A percentile compares a stretch with the other conserved stretches of the same genome.
These are phyloP conservation scores for Cryptus viduatorius DNA, from an alignment of 2,888 invertebrate species.

Conservation along the genomic window DNA sequence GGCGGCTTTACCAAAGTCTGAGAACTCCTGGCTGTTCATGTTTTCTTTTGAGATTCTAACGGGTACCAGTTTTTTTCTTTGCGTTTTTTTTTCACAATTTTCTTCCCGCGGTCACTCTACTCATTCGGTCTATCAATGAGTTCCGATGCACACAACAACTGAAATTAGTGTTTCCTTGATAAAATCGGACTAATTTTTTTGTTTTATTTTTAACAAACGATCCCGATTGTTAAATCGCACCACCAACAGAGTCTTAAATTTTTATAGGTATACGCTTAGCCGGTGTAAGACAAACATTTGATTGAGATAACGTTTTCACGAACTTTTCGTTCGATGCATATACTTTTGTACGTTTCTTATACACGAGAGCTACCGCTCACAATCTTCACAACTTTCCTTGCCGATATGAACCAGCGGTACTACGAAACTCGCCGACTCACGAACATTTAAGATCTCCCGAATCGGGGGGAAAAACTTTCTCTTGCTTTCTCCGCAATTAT, in stretches of 20 bases:
- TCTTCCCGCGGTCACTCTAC: conserved; percentile 8
- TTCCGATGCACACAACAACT: conserved; percentile 20
- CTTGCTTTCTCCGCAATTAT: conserved; percentile 80
- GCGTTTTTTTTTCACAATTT: background rate
- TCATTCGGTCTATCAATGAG: background rate
- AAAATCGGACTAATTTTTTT: too few species aligned
- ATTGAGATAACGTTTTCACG: background rate
- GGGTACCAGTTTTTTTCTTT: background rate
- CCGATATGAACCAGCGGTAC: conserved; percentile 51
- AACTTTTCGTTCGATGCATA: background rate
- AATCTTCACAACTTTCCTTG: conserved; percentile 56
- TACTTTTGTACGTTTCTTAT: background rate
- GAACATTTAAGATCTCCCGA: conserved; percentile 63
- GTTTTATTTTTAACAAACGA: background rate
- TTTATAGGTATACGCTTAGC: background rate
- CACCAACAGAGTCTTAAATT: background rate
- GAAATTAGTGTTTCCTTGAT: background rate
- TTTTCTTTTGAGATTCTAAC: background rate
- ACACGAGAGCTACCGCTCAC: background rate
- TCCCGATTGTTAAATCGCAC: background rate
- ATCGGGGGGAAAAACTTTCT: conserved; percentile 76
- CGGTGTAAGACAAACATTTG: background rate
- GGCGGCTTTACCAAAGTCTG: conserved; percentile 94
- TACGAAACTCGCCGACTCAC: conserved; percentile 55
- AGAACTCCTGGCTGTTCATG: conserved; percentile 93